Conservation (phyloP, 2,888 invertebrate species). For the Oligia latruncula region DNA sequence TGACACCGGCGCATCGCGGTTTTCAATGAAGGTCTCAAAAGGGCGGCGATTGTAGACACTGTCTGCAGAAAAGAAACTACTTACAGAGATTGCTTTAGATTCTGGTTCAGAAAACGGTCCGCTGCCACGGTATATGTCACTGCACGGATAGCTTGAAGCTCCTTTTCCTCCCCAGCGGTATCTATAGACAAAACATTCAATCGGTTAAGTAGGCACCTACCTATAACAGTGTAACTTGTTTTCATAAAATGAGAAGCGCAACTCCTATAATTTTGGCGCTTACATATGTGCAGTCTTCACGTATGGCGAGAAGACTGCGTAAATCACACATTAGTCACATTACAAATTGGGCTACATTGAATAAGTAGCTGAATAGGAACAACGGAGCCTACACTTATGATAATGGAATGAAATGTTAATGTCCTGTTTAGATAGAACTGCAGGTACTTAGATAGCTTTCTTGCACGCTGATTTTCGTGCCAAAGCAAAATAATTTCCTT, state of each 20-base stretch:
- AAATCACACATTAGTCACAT: background rate
- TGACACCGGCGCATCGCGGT: background rate
- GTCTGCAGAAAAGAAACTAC: conserved; percentile 54
- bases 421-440: background rate
- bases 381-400: background rate
- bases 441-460: conserved; percentile 7
- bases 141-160: conserved; percentile 94
- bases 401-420: background rate
- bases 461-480: conserved; percentile 31
- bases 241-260: background rate
- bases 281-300: no score
- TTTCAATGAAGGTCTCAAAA: background rate
- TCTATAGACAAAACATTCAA: conserved; percentile 70
- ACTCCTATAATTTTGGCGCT: background rate
- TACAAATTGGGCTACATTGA: background rate
- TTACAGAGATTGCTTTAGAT: conserved; percentile 91
- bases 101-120: conserved; percentile 97
- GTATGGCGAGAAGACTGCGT: no score
- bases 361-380: background rate
- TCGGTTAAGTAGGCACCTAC: background rate
- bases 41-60: background rate
- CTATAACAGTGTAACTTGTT: background rate
- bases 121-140: conserved; percentile 95
- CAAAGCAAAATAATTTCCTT: conserved; percentile 11
- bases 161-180: conserved; percentile 97